Percentiles rank a stretch among this genome's conserved stretches.
Conservation (phyloP, 2,888 invertebrate species). For the Habrosyne pyritoides region DNA sequence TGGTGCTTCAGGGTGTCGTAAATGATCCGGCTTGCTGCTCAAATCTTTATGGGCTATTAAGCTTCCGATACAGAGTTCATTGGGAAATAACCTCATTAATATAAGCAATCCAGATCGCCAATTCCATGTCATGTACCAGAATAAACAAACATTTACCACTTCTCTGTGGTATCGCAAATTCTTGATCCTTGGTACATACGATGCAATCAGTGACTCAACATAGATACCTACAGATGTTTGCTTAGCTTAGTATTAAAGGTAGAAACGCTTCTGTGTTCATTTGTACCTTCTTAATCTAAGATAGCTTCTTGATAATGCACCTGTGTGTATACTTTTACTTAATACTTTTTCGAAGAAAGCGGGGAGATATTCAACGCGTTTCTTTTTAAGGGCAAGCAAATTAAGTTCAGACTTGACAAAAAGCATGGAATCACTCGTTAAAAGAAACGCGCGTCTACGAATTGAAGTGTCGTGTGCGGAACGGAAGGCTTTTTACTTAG, state of each 20-base stretch:
- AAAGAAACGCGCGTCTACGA: conserved; percentile 53
- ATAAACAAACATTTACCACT: conserved; percentile 43
- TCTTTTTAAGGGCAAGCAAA: conserved; percentile 62
- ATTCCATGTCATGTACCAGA: conserved; percentile 42
- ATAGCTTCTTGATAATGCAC: conserved; percentile 8
- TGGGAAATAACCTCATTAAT: conserved; percentile 37
- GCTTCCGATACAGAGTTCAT: conserved; percentile 49
- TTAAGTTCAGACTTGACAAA: conserved; percentile 74
- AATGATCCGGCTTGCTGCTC: conserved; percentile 50
- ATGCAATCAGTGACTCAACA: conserved; percentile 12
- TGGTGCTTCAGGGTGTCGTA: conserved; percentile 53
- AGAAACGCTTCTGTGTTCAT: neutral
- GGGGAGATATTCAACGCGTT: conserved; percentile 35
- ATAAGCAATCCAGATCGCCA: conserved; percentile 29
- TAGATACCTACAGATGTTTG: neutral
- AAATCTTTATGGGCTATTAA: conserved; percentile 65
- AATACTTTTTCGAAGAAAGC: conserved; percentile 31
- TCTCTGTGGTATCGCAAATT: conserved; percentile 20
- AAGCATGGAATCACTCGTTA: conserved; percentile 45
- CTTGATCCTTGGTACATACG: conserved; percentile 15
- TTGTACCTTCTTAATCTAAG: neutral
- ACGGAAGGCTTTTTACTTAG: conserved; percentile 71
- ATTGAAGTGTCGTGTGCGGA: conserved; percentile 76
- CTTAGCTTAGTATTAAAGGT: neutral
- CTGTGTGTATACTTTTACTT: conserved; percentile 15